Conservation (phyloP, 2,888 invertebrate genomes). For the Amorpha juglandis region DNA sequence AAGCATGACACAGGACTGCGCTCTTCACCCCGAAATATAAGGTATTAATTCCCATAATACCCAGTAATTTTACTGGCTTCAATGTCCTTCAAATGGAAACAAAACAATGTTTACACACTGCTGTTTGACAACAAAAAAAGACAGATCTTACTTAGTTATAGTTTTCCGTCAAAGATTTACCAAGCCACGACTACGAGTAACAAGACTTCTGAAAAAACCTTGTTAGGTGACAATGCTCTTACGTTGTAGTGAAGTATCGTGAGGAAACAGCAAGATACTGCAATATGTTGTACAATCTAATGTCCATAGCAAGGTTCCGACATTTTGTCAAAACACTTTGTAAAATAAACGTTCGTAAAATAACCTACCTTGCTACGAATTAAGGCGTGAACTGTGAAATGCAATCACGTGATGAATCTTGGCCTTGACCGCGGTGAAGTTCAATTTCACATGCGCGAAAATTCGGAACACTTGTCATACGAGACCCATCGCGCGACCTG, state of each 20-base stretch:
- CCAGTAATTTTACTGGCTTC: too few relatives aligned
- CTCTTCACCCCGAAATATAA: too few relatives aligned
- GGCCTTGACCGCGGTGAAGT: neutral
- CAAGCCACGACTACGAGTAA: neutral
- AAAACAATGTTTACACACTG: too few relatives aligned
- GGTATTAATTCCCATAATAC: too few relatives aligned
- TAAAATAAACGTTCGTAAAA: too few relatives aligned
- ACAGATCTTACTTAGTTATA: too few relatives aligned
- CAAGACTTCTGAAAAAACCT: neutral
- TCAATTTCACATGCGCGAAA: neutral
- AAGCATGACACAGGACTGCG: too few relatives aligned
- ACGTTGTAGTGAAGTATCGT: neutral
- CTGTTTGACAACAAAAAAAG: too few relatives aligned
- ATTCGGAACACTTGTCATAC: neutral
- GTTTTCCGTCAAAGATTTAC: too few relatives aligned
- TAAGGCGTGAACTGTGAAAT: constrained; percentile 11
- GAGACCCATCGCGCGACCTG: too few relatives aligned
- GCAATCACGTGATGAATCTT: neutral
- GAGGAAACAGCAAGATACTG: constrained; percentile 2
- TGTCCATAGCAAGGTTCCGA: constrained; percentile 18
- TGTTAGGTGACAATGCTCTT: neutral
- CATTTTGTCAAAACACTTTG: neutral
- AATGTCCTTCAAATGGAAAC: too few relatives aligned
- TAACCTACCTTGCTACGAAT: neutral
- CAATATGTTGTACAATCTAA: constrained; percentile 11